Percentiles rank a stretch among this genome's conserved stretches.
These are phyloP conservation scores for Murina feae DNA, from an alignment of 2,113 vertebrate genomes.

Conservation along the genomic window DNA sequence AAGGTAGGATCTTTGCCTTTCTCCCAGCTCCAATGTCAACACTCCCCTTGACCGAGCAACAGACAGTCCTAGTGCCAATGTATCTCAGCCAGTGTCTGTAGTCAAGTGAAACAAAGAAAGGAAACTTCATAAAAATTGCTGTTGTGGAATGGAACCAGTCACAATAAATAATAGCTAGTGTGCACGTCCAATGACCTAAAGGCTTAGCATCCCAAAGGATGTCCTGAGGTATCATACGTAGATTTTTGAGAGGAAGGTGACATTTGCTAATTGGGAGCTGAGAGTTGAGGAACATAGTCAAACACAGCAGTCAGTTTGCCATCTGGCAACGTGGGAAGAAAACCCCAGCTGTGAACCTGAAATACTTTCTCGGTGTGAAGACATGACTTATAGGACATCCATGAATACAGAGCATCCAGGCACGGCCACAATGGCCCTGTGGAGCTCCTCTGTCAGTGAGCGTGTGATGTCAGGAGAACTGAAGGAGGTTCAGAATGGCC, in stretches of 20 bases:
- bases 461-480: background rate
- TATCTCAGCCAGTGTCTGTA: slow-evolving; percentile 30
- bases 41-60: background rate
- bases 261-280: background rate
- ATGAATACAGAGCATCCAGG: background rate
- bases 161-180: slow-evolving; percentile 20
- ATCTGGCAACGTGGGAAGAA: background rate
- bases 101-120: slow-evolving; percentile 57
- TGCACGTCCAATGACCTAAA: background rate
- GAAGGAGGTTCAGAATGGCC: background rate
- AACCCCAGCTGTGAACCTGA: background rate
- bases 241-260: background rate
- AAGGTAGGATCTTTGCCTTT: background rate
- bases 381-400: background rate
- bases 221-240: background rate
- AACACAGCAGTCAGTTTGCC: background rate
- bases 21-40: background rate
- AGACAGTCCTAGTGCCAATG: background rate
- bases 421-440: background rate
- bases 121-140: slow-evolving; percentile 31
- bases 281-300: background rate
- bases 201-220: background rate
- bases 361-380: background rate
- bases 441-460: background rate
- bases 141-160: slow-evolving; percentile 21